Percentiles rank a stretch among this genome's conserved stretches.
phyloP scores from a whole-genome alignment of 2,888 invertebrate genomes.

The Microctonus aethiopoides region DNA sequence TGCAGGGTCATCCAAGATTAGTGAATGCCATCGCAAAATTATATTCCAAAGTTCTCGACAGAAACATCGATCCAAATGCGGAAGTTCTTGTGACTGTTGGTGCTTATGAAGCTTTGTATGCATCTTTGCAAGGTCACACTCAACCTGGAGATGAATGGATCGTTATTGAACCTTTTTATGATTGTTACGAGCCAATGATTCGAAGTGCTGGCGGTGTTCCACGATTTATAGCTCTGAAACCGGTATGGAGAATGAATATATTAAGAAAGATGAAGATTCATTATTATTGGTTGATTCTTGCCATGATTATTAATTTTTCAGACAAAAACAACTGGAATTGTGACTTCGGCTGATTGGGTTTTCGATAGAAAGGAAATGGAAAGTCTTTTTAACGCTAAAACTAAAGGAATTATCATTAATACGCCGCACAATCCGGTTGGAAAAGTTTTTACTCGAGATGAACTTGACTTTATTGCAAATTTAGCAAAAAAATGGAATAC shows the following conservation, averaged over 20 bases:
- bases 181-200: slow-evolving; percentile 97
- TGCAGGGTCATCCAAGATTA: slow-evolving; percentile 90
- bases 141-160: slow-evolving; percentile 92
- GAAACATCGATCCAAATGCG: slow-evolving; percentile 82
- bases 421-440: slow-evolving; percentile 98
- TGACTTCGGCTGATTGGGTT: slow-evolving; percentile 87
- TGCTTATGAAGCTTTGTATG: slow-evolving; percentile 94
- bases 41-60: slow-evolving; percentile 82
- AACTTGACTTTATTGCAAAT: slow-evolving; percentile 82
- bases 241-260: slow-evolving; percentile 68
- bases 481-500: slow-evolving; percentile 93
- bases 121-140: slow-evolving; percentile 86
- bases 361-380: slow-evolving; percentile 85
- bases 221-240: slow-evolving; percentile 86
- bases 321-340: slow-evolving; percentile 68
- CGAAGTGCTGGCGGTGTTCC: slow-evolving; percentile 87
- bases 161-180: slow-evolving; percentile 98
- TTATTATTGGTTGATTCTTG: slow-evolving; percentile 43
- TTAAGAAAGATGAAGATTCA: neutral
- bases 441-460: slow-evolving; percentile 82
- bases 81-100: slow-evolving; percentile 92
- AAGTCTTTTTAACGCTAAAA: slow-evolving; percentile 84
- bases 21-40: slow-evolving; percentile 86
- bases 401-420: slow-evolving; percentile 95
- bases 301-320: slow-evolving; percentile 45